Conservation (phyloP, 2,113 vertebrate species). For the Petaurus breviceps region DNA sequence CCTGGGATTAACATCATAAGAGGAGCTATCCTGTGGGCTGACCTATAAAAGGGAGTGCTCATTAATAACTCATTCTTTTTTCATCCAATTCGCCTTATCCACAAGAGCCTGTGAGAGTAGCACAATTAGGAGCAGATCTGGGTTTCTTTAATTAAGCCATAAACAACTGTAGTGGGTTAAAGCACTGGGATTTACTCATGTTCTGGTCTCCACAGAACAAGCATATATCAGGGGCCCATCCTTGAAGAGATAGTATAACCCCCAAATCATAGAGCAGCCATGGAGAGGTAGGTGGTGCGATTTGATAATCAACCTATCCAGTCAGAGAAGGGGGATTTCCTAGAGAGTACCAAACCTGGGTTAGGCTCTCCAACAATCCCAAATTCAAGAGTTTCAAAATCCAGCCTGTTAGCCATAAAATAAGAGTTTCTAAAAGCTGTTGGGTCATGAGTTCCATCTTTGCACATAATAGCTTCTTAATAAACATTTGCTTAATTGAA, state of each 20-base stretch:
- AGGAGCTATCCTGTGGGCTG: neutral
- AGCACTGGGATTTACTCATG: neutral
- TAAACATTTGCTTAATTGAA: neutral
- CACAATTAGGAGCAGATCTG: neutral
- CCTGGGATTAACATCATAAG: neutral
- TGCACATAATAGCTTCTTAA: neutral
- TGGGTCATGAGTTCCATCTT: neutral
- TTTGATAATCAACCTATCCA: neutral
- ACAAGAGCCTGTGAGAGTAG: neutral
- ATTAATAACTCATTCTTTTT: neutral
- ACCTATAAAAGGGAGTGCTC: neutral
- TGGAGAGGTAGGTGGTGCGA: neutral
- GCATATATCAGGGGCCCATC: neutral
- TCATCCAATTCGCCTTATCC: neutral
- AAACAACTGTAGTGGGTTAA: neutral
- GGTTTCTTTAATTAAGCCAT: neutral
- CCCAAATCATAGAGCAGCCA: neutral
- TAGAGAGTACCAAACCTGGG: neutral
- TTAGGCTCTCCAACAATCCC: neutral
- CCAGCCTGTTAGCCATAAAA: neutral
- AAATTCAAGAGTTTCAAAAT: neutral
- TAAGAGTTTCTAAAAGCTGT: neutral
- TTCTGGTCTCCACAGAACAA: neutral
- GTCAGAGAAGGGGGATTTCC: neutral
- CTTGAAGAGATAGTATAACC: neutral